Evolutionary conservation across 2,888 invertebrate species (phyloP).

Genomic region (Augiades crinisus): DNA sequence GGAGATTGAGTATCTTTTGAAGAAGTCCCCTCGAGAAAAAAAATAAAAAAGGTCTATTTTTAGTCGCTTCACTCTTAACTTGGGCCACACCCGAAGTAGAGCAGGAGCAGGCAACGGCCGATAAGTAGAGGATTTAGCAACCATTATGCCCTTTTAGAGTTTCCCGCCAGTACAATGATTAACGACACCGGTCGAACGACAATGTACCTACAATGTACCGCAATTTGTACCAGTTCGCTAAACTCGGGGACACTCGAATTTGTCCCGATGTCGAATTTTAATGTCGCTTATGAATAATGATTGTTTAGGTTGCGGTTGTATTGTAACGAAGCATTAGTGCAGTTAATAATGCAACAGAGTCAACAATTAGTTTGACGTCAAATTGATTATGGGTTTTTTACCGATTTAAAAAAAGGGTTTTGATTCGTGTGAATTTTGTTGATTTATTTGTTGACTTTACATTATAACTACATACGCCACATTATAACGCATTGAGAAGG

Average conservation of each 20-base stretch:
- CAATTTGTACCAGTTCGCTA: slow-evolving; percentile 47
- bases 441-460: no score
- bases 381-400: neutral
- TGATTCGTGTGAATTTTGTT: no score
- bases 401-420: no score
- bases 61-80: no score
- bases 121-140: slow-evolving; percentile 66
- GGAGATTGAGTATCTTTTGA: no score
- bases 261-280: slow-evolving; percentile 7
- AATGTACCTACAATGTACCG: slow-evolving; percentile 18
- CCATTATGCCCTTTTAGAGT: slow-evolving; percentile 51
- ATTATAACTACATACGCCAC: no score
- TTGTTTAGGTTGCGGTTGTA: neutral
- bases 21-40: no score
- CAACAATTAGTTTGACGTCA: neutral
- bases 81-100: slow-evolving; percentile 39
- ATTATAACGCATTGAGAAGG: no score
- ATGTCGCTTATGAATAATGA: slow-evolving; percentile 8
- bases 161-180: slow-evolving; percentile 59
- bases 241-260: slow-evolving; percentile 16
- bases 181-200: slow-evolving; percentile 44
- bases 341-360: neutral
- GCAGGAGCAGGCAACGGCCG: slow-evolving; percentile 45
- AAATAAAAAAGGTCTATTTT: no score
- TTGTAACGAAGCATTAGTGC: neutral